phyloP scores from a whole-genome alignment of 2,888 invertebrate genomes.

The Alviniconcha strummeri region DNA sequence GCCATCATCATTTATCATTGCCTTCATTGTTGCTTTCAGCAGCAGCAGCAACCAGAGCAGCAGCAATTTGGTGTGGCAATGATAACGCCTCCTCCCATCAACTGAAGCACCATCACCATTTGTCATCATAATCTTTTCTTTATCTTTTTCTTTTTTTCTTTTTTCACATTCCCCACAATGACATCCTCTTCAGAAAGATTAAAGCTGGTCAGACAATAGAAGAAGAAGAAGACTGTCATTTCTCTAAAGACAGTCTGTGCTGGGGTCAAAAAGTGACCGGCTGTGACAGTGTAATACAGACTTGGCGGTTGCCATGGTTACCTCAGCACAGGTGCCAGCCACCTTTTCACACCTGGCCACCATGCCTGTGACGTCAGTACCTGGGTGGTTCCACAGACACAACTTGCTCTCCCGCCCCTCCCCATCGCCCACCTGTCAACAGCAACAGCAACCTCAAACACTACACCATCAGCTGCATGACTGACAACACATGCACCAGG shows the following conservation, averaged over 20 bases:
- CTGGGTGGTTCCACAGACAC: slow-evolving; percentile 67
- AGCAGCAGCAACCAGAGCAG: slow-evolving; percentile 47
- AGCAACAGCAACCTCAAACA: not conserved
- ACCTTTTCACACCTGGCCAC: slow-evolving; percentile 66
- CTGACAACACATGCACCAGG: not conserved
- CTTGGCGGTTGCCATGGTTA: slow-evolving; percentile 34
- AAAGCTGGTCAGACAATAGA: too few relatives aligned
- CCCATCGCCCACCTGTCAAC: slow-evolving; percentile 49
- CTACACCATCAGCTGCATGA: not conserved
- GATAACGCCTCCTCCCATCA: slow-evolving; percentile 70
- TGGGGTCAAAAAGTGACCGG: too few relatives aligned
- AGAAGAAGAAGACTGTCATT: too few relatives aligned
- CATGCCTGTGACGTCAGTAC: slow-evolving; percentile 67
- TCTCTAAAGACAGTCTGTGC: too few relatives aligned
- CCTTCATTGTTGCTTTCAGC: slow-evolving; percentile 66
- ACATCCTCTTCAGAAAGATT: too few relatives aligned
- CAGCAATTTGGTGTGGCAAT: slow-evolving; percentile 71
- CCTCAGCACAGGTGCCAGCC: slow-evolving; percentile 65
- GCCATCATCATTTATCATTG: slow-evolving; percentile 44
- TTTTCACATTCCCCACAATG: too few relatives aligned
- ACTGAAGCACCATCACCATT: too few relatives aligned
- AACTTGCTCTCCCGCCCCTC: slow-evolving; percentile 48
- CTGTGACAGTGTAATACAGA: too few relatives aligned
- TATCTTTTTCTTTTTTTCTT: too few relatives aligned
- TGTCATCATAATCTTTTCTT: too few relatives aligned